Evolutionary conservation across 2,888 invertebrate species (phyloP).

Genomic region (Lithodes maja): DNA sequence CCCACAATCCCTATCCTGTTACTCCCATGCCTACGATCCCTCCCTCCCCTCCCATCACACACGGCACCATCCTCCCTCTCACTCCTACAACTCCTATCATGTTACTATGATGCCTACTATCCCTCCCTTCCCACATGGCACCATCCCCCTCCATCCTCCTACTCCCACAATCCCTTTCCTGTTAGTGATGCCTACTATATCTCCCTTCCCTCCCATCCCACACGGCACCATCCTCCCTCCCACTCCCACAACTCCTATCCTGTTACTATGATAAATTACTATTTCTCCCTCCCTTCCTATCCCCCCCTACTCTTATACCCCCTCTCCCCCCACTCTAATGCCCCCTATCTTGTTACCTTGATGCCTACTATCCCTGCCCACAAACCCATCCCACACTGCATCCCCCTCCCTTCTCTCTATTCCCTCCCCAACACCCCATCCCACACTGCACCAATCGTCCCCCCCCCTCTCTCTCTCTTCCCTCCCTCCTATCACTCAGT

Average conservation of each 20-base stretch:
- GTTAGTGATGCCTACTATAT: too few relatives aligned
- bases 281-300: not conserved
- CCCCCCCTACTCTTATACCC: not conserved
- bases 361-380: not conserved
- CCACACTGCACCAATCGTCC: not conserved
- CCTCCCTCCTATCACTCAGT: not conserved
- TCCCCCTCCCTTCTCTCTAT: not conserved
- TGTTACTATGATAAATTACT: not conserved
- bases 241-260: not conserved
- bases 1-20: too few relatives aligned
- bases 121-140: too few relatives aligned
- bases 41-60: too few relatives aligned
- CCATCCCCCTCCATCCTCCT: too few relatives aligned
- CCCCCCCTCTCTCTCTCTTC: not conserved
- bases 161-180: too few relatives aligned
- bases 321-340: not conserved
- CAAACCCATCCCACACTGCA: not conserved
- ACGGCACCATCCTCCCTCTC: too few relatives aligned
- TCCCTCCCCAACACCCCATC: not conserved
- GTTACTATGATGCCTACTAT: too few relatives aligned
- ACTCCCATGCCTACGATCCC: too few relatives aligned
- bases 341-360: not conserved
- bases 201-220: constrained; percentile 1
- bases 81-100: too few relatives aligned
- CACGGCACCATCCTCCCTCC: not conserved